phyloP scores from a whole-genome alignment of 2,888 invertebrate genomes.

The Nudaria mundana region DNA sequence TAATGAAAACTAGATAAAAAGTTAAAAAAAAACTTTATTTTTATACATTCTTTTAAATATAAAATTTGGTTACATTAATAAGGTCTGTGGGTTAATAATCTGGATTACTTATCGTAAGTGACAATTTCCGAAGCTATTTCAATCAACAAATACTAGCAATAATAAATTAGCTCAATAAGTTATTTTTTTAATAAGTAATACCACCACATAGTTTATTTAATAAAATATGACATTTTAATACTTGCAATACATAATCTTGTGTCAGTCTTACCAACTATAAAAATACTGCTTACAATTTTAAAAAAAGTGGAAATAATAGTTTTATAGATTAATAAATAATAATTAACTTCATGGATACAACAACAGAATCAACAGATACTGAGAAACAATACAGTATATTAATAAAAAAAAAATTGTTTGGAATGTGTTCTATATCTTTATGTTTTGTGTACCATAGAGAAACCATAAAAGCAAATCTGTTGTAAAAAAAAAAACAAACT shows the following conservation, averaged over 20 bases:
- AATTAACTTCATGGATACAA: slow-evolving; percentile 32
- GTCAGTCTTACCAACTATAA: slow-evolving; percentile 77
- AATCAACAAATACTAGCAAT: slow-evolving; percentile 45
- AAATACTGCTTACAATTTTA: slow-evolving; percentile 73
- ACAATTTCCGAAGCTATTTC: slow-evolving; percentile 51
- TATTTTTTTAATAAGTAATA: slow-evolving; percentile 51
- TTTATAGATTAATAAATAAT: slow-evolving; percentile 37
- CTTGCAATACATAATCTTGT: slow-evolving; percentile 69
- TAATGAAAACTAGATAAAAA: slow-evolving; percentile 32
- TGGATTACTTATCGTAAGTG: slow-evolving; percentile 54
- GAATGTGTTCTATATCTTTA: slow-evolving; percentile 55
- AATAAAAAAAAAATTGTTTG: slow-evolving; percentile 46
- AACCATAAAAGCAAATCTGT: slow-evolving; percentile 44
- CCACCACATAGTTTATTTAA: slow-evolving; percentile 56
- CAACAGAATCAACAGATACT: slow-evolving; percentile 46
- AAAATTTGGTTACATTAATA: slow-evolving; percentile 71
- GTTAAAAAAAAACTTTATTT: slow-evolving; percentile 72
- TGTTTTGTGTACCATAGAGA: slow-evolving; percentile 36
- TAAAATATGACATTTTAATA: slow-evolving; percentile 65
- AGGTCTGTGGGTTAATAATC: slow-evolving; percentile 67
- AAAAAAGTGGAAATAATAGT: slow-evolving; percentile 47
- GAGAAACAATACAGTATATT: slow-evolving; percentile 53
- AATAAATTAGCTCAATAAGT: slow-evolving; percentile 59
- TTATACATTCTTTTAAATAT: slow-evolving; percentile 54
- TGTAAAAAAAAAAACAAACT: no score